phyloP scores from a whole-genome alignment of 2,888 invertebrate genomes.

The Venustoraphidia nigricollis region DNA sequence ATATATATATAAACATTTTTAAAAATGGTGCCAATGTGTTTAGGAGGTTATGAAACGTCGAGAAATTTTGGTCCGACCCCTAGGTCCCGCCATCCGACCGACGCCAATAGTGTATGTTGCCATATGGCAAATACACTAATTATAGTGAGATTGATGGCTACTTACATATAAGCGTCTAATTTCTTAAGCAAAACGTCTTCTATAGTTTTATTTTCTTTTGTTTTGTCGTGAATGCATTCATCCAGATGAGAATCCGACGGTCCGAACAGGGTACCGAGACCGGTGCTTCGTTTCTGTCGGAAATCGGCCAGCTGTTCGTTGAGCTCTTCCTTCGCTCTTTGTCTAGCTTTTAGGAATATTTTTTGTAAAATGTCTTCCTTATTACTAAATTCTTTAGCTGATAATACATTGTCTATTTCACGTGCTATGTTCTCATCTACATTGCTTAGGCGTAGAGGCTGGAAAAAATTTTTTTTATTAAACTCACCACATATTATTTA shows the following conservation, averaged over 20 bases:
- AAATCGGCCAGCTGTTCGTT: slow-evolving; percentile 62
- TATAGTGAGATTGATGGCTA: slow-evolving; percentile 10
- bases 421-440: slow-evolving; percentile 77
- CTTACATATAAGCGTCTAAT: slow-evolving; percentile 52
- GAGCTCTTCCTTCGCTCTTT: slow-evolving; percentile 68
- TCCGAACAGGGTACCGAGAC: slow-evolving; percentile 79
- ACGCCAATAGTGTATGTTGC: too few relatives aligned
- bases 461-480: slow-evolving; percentile 18
- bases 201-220: slow-evolving; percentile 57
- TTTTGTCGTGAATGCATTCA: slow-evolving; percentile 64
- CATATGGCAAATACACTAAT: too few relatives aligned
- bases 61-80: too few relatives aligned
- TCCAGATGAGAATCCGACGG: slow-evolving; percentile 66
- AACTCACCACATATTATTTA: slow-evolving; percentile 2
- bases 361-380: slow-evolving; percentile 80
- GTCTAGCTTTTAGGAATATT: slow-evolving; percentile 80
- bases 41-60: too few relatives aligned
- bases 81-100: too few relatives aligned
- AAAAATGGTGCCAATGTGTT: too few relatives aligned
- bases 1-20: too few relatives aligned
- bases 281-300: slow-evolving; percentile 77
- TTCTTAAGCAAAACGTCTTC: slow-evolving; percentile 58
- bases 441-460: slow-evolving; percentile 66
- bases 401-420: slow-evolving; percentile 77
- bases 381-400: slow-evolving; percentile 54